Base-by-base conservation (phyloP, 2,797 vertebrate species). In the Sebastes minor region DNA sequence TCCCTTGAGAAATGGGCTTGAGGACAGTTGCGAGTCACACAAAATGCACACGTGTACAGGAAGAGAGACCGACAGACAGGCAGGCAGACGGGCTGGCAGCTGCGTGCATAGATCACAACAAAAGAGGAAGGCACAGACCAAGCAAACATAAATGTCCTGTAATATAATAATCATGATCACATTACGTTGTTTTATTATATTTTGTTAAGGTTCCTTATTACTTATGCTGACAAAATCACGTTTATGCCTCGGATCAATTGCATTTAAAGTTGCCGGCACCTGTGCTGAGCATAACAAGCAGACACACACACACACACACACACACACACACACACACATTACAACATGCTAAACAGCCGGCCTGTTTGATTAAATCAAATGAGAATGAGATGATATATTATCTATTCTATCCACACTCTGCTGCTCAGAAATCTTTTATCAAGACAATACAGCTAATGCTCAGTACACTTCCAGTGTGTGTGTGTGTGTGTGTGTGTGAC, bases 171-270 rank as follows among this genome's bases (percentile, higher is more conserved):
- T 82, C 74, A 18, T 88, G 84, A 94, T 94, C 73, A 49, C 69
- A 92, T 95, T 93, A 93, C 6, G 10, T 53, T 8, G 18, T 88
- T 93, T 91, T 93, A 92, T 94, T 85, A 77, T 86, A 80, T 93
- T 92, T 84, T 86, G 74, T 91, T 80, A 77, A 20, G 9, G 60
- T 52, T 30, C 78, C 90, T 82, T 82, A 89, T 92, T 92, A 88
- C 89, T 49, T 87, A 90, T 89, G 86, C 80, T 59, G 74, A 70
- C 85, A 84, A 86, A 94, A 93, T 91, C 86, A 52, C 35, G 93
- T 94, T 91, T 89, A 83, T 84, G 81, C 27, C 53, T 66, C 2
- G 4, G 70, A 80, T 90, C 74, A 88, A 88, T 90, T 87, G 73
- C 28, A 75, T 87, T 93, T 88, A 89, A 88, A 88, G 69, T 74